Conservation (phyloP, 2,888 invertebrate genomes). For the Thymelicus lineola region DNA sequence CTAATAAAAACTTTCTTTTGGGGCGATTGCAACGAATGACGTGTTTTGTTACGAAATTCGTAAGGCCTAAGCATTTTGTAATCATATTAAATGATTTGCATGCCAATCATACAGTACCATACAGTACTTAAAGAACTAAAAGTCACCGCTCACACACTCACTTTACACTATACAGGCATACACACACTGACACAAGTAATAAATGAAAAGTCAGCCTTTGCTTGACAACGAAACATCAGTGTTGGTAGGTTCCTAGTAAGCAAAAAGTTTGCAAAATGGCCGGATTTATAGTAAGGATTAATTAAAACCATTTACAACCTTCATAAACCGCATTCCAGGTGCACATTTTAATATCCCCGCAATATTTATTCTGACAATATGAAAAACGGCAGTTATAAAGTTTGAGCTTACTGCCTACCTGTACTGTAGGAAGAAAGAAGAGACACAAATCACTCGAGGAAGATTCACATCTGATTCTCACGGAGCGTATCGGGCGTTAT, state of each 20-base stretch:
- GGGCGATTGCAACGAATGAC: too few relatives aligned
- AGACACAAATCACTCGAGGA: constrained; percentile 29
- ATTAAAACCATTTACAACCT: constrained; percentile 6
- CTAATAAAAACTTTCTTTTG: too few relatives aligned
- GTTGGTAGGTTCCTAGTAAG: neutral
- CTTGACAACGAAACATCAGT: neutral
- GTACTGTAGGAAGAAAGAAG: constrained; percentile 28
- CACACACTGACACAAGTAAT: too few relatives aligned
- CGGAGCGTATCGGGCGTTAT: neutral
- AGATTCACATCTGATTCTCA: constrained; percentile 3
- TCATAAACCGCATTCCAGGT: constrained; percentile 6
- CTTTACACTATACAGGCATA: too few relatives aligned
- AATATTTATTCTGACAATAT: constrained; percentile 33
- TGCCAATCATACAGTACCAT: too few relatives aligned
- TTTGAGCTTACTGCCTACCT: constrained; percentile 25
- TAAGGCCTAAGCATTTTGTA: too few relatives aligned
- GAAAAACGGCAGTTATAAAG: constrained; percentile 30
- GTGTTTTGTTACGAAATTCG: too few relatives aligned
- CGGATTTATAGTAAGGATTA: neutral
- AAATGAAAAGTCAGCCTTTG: too few relatives aligned
- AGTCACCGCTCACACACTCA: too few relatives aligned
- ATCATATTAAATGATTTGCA: too few relatives aligned
- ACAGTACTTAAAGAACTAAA: too few relatives aligned
- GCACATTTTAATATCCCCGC: constrained; percentile 23
- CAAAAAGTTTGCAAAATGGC: neutral